Conservation (phyloP, 2,888 invertebrate species). For the Erebia ligea region DNA sequence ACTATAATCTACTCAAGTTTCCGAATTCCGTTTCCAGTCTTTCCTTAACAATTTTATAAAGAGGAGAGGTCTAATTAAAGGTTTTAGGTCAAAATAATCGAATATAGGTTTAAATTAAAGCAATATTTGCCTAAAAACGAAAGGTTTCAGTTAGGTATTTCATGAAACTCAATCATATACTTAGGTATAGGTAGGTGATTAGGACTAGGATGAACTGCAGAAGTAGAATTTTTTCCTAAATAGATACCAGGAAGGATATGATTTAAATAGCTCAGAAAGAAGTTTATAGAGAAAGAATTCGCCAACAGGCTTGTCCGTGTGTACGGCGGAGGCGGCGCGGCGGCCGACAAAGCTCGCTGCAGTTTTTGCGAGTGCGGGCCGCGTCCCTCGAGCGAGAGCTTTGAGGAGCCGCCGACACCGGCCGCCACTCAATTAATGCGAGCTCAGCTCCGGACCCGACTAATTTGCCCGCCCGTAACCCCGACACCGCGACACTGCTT, state of each 20-base stretch:
- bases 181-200: neutral
- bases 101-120: too few species aligned
- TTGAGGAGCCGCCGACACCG: constrained; percentile 48
- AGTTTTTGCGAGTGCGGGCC: constrained; percentile 40
- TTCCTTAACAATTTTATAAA: too few species aligned
- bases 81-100: too few species aligned
- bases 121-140: too few species aligned
- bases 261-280: neutral
- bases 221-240: neutral
- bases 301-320: constrained; percentile 2
- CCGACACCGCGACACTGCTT: constrained; percentile 55
- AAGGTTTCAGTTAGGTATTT: too few species aligned
- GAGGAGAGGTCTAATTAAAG: too few species aligned
- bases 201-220: too few species aligned
- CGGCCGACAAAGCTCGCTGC: constrained; percentile 39
- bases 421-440: constrained; percentile 70
- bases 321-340: constrained; percentile 5
- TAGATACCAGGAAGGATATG: neutral
- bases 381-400: constrained; percentile 42
- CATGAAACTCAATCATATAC: too few species aligned
- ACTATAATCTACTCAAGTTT: too few species aligned
- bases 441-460: constrained; percentile 59
- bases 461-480: constrained; percentile 63
- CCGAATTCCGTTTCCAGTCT: too few species aligned
- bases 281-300: constrained; percentile 21